A percentile compares a stretch with the other conserved stretches of the same genome.
phyloP scores from a whole-genome alignment of 2,888 invertebrate species.

The Polydrusus cervinus region DNA sequence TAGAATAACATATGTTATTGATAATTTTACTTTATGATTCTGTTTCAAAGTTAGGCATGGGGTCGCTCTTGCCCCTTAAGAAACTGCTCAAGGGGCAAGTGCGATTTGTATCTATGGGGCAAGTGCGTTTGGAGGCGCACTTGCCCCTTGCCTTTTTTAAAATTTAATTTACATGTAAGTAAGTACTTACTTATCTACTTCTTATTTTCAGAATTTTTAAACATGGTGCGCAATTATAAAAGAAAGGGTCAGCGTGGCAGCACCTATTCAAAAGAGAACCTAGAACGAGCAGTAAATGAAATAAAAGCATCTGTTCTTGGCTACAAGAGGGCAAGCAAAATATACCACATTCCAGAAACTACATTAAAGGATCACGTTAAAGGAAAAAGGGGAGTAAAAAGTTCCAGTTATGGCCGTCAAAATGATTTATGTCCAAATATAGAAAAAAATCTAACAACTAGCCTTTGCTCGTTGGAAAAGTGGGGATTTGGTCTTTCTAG shows the following conservation, averaged over 20 bases:
- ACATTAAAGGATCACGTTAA: constrained; percentile 21
- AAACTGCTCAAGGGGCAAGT: no score
- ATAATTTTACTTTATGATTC: no score
- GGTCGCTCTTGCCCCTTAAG: no score
- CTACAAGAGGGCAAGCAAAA: constrained; percentile 3
- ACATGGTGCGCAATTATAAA: no score
- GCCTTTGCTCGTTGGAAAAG: constrained; percentile 32
- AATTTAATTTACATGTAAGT: neutral
- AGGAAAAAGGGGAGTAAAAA: constrained; percentile 28
- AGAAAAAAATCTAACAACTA: constrained; percentile 17
- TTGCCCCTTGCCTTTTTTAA: constrained; percentile 29
- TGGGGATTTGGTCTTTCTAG: no score
- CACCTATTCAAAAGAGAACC: no score
- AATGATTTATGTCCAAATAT: no score
- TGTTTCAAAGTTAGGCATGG: no score
- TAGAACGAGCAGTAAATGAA: no score
- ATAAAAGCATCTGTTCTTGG: constrained; percentile 8
- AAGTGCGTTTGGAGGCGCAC: constrained; percentile 17
- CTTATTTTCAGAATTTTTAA: neutral
- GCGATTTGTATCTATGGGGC: no score
- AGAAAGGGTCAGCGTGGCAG: no score
- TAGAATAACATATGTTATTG: no score
- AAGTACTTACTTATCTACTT: constrained; percentile 3
- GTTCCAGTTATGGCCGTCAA: constrained; percentile 1
- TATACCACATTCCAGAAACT: constrained; percentile 20